These are phyloP conservation scores for Lutraria rhynchaena DNA, from an alignment of 1,140 invertebrate species.

Conservation along the genomic window DNA sequence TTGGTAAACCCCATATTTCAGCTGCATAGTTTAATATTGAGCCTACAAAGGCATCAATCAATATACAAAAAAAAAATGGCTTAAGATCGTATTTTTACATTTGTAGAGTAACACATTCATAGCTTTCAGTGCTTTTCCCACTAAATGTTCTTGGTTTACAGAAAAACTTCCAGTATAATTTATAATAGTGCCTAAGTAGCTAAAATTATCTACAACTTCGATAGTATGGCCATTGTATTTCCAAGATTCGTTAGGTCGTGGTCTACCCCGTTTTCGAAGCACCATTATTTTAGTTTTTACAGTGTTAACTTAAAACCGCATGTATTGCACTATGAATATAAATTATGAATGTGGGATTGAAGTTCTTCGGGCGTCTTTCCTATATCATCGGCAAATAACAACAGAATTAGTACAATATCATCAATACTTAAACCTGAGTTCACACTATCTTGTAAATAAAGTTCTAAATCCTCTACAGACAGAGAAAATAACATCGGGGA, in stretches of 20 bases:
- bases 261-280: no score
- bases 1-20: background rate
- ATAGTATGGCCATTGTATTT: background rate
- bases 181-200: background rate
- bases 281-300: background rate
- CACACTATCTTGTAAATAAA: constrained; percentile 20
- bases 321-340: constrained; percentile 1
- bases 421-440: constrained; percentile 15
- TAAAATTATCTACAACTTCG: constrained; percentile 1
- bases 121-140: no score
- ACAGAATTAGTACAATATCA: no score
- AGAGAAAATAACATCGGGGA: constrained; percentile 20
- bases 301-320: background rate
- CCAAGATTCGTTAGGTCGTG: background rate
- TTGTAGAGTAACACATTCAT: background rate
- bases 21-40: constrained; percentile 3
- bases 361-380: background rate
- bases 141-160: no score
- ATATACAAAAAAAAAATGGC: background rate
- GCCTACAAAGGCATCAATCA: constrained; percentile 11
- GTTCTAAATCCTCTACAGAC: constrained; percentile 34
- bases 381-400: constrained; percentile 16
- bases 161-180: background rate
- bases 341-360: background rate
- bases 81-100: background rate